phyloP scores from a whole-genome alignment of 2,113 vertebrate genomes.

The Rhabdomys dilectus region DNA sequence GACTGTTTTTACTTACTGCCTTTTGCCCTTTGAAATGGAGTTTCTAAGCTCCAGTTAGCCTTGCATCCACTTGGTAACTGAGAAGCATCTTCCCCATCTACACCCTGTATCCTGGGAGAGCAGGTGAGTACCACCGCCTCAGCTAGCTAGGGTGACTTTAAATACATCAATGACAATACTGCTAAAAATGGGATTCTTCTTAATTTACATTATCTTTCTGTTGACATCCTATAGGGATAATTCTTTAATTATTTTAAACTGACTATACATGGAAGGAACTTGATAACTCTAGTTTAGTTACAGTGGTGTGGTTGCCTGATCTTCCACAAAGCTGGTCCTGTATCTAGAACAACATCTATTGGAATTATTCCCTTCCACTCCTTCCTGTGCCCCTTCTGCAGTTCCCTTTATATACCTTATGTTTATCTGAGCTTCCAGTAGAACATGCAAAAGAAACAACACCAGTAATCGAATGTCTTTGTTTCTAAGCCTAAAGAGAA shows the following conservation, averaged over 20 bases:
- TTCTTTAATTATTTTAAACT: not conserved
- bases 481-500: conserved; percentile 22
- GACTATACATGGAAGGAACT: not conserved
- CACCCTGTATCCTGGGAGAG: not conserved
- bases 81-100: not conserved
- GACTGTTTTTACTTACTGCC: not conserved
- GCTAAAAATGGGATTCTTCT: not conserved
- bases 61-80: not conserved
- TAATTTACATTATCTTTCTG: not conserved
- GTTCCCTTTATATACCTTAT: not conserved
- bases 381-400: not conserved
- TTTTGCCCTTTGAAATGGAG: not conserved
- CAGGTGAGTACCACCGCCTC: no score
- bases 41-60: not conserved
- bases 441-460: not conserved
- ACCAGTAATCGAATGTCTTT: not conserved
- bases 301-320: not conserved
- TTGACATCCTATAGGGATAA: not conserved
- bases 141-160: not conserved
- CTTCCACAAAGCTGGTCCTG: not conserved
- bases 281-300: not conserved
- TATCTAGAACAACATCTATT: not conserved
- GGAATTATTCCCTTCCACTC: not conserved
- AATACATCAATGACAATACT: not conserved
- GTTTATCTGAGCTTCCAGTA: not conserved